Evolutionary conservation across 2,888 invertebrate genomes (phyloP), one percentile per base, ranked within the genome.

Genomic region (Panzeria rudis): DNA sequence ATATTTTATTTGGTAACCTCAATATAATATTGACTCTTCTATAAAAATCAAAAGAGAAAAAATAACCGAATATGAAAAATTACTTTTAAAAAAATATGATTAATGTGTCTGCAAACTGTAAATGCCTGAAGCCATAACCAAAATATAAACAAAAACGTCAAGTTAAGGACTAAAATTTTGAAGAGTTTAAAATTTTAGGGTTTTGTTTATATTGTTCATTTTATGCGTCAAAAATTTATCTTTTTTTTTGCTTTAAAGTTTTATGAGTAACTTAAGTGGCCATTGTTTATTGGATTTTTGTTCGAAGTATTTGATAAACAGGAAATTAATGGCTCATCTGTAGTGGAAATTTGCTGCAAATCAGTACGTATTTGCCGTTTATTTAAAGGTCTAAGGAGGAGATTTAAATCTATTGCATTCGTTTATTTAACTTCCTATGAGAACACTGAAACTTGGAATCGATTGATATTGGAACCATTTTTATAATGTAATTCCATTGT

Each of bases 41-140:
- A 62, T 75, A 62, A 54, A 44, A 61, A 44, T 52, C 35, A 25
- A 23, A 13, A 13, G 50, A 20, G 11, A 8, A 56, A 32, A 44
- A 8, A 41, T n/a, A 52, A 62, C 20, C 23, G 20, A 52, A 78
- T 23, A 50, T 59, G 47, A 61, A 62, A 71, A 78, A 61, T 9
- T 69, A 54, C 47, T 35, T 61, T 13, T 44, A 72, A 73, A 69
- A 78, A 81, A 73, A 66, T 82, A 85, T 85, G 81, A 85, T 85
- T 85, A 85, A 85, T 85, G 85, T 85, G 85, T 85, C 85, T 85
- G 85, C 78, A 85, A 85, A 85, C 82, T 78, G 54, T 69, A 64
- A 75, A 17, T 29, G 78, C 81, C 85, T 71, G 44, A 62, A 75
- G 85, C 73, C 47, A 66, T 47, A 76, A 72, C 41, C 50, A 68